A percentile compares a stretch with the other conserved stretches of the same genome.
phyloP scores from a whole-genome alignment of 2,888 invertebrate genomes.

The Drosophila nr. fundita region DNA sequence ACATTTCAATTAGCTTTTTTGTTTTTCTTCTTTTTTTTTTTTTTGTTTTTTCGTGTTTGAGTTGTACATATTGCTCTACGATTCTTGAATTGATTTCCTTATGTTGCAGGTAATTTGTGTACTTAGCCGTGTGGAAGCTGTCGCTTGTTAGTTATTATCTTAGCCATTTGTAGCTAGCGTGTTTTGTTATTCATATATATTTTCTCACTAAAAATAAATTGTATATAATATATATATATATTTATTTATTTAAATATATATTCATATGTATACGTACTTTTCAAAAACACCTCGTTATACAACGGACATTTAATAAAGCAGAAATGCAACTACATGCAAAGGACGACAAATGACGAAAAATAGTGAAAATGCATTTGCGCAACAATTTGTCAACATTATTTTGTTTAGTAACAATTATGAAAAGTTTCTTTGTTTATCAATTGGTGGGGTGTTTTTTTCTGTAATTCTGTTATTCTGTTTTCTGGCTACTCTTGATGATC shows the following conservation, averaged over 20 bases:
- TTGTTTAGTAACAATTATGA: constrained; percentile 55
- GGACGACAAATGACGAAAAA: constrained; percentile 59
- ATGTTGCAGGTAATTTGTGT: constrained; percentile 50
- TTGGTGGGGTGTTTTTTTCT: constrained; percentile 75
- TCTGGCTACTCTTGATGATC: constrained; percentile 33
- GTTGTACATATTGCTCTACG: constrained; percentile 65
- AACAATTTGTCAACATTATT: constrained; percentile 55
- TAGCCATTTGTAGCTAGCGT: constrained; percentile 29
- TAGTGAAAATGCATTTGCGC: constrained; percentile 55
- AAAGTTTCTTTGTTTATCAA: constrained; percentile 54
- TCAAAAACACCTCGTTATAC: constrained; percentile 63
- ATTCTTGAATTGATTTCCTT: constrained; percentile 37
- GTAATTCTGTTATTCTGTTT: constrained; percentile 49
- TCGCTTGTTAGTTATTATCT: constrained; percentile 10
- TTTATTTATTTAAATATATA: constrained; percentile 43
- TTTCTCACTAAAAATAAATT: constrained; percentile 69
- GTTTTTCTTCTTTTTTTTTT: constrained; percentile 23
- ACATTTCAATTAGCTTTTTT: constrained; percentile 47
- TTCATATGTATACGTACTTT: constrained; percentile 60
- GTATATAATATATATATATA: constrained; percentile 38
- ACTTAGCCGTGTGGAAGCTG: constrained; percentile 45
- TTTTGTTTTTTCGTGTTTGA: constrained; percentile 40
- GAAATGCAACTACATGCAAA: constrained; percentile 70
- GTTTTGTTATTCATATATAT: constrained; percentile 47
- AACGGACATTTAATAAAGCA: constrained; percentile 60